phyloP scores from a whole-genome alignment of 2,888 invertebrate species.

The Abscondita cerata region DNA sequence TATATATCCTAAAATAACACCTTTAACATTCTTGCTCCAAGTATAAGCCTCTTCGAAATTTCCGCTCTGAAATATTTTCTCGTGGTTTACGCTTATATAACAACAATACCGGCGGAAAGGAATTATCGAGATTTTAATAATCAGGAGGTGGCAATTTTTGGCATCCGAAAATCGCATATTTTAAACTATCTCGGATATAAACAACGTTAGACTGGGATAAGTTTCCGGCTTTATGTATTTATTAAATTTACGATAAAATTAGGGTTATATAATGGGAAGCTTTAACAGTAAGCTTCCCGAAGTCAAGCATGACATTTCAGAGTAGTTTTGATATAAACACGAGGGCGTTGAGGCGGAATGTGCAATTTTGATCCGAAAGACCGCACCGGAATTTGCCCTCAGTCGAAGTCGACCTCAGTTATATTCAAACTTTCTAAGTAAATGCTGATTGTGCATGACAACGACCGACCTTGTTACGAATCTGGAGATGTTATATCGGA shows the following conservation, averaged over 20 bases:
- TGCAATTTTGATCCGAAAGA: conserved; percentile 44
- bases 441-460: conserved; percentile 35
- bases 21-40: background rate
- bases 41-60: background rate
- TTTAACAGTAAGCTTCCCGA: conserved; percentile 44
- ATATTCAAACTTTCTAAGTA: conserved; percentile 36
- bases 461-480: conserved; percentile 42
- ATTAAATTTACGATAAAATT: conserved; percentile 12
- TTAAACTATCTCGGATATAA: conserved; percentile 11
- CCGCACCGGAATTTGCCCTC: conserved; percentile 43
- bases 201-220: conserved; percentile 9
- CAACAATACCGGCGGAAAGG: background rate
- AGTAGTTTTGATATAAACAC: conserved; percentile 45
- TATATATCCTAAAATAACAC: background rate
- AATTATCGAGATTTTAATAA: background rate
- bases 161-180: background rate
- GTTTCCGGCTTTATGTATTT: conserved; percentile 10
- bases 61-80: background rate
- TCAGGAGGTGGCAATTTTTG: background rate
- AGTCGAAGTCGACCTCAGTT: conserved; percentile 45
- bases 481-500: conserved; percentile 15
- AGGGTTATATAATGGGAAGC: conserved; percentile 16
- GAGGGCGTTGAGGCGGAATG: conserved; percentile 43
- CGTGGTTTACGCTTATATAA: background rate
- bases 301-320: conserved; percentile 45